Evolutionary conservation across 2,797 vertebrate genomes (phyloP).

Genomic region (Karalla daura): DNA sequence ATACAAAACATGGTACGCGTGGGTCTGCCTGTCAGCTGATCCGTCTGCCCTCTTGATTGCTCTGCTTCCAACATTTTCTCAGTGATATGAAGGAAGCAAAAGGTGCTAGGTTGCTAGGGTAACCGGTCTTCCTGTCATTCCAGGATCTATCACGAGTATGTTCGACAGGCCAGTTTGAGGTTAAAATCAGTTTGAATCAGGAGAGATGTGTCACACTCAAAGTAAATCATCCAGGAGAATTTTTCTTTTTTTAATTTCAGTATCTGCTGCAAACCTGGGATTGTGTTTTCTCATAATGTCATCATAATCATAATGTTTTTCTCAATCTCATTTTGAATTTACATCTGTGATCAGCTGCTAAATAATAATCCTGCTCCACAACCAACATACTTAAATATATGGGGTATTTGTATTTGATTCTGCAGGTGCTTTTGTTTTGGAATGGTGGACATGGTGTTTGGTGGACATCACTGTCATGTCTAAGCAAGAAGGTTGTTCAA

Average conservation of each 20-base stretch:
- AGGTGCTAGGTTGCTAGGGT: constrained; percentile 74
- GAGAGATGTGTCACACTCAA: constrained; percentile 7
- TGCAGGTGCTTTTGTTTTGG: too few species aligned
- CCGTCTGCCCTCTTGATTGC: constrained; percentile 6
- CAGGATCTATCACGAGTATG: constrained; percentile 44
- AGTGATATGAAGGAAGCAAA: constrained; percentile 50
- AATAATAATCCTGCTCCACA: not conserved
- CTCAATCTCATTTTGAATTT: not conserved
- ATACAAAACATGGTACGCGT: too few species aligned
- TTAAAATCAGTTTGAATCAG: constrained; percentile 38
- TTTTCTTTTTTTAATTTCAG: constrained; percentile 11
- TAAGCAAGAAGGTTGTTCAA: too few species aligned
- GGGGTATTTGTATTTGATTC: too few species aligned
- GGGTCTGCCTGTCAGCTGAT: constrained; percentile 40
- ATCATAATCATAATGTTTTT: too few species aligned
- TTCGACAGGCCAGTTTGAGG: constrained; percentile 52
- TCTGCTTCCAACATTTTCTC: constrained; percentile 59
- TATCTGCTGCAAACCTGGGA: not conserved
- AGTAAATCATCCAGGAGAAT: constrained; percentile 21
- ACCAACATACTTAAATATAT: too few species aligned
- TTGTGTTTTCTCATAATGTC: not conserved
- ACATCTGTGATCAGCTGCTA: not conserved
- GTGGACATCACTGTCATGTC: too few species aligned
- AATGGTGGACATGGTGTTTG: too few species aligned
- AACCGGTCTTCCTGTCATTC: constrained; percentile 63